Base-by-base conservation (phyloP, 1,140 invertebrate species). In the Cotesia vestalis region DNA sequence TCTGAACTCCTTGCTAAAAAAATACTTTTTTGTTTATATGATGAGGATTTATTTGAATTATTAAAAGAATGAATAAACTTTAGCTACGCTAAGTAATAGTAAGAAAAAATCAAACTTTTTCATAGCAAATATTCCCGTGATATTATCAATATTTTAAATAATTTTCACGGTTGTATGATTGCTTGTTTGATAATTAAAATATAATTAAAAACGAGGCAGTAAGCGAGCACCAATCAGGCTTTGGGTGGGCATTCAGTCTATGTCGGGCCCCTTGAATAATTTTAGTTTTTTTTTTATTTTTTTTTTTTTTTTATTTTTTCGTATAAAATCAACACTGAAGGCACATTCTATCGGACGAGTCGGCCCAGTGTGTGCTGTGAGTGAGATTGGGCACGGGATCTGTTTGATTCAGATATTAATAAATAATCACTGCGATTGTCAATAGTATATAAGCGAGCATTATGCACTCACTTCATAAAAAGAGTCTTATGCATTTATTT, bases 341-440 rank as follows among this genome's bases (percentile, higher is more conserved):
- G 92, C 92, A 93, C 92, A 93, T 93, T 91, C 92, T 92, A 92
- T 92, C 92, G 92, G 92, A 93, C 92, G 92, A 93, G 91, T 90
- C 92, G 92, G 92, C 92, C 92, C 91, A 91, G 90, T 92, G 91
- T 88, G 86, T 87, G 87, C 89, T 89, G 86, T 88, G 86, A 88
- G 84, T 88, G 85, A 88, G 85, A 86, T 83, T 85, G 81, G 83
- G 83, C 84, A 85, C 82, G 82, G 79, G 79, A 80, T 82, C 84
- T 80, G 79, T 80, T 81, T 80, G 38, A 46, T 66, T 40, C 55
- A 12, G 9, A 63, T 60, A n/a, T 38, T 38, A 64, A 34, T 11
- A n/a, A 60, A 20, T 27, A 40, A 52, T 20, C 27, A 52, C 64
- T 60, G 73, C 73, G 61, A 53, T 69, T 60, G 59, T 62, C 20